phyloP scores from a whole-genome alignment of 2,888 invertebrate genomes.

The Mythimna albipuncta region DNA sequence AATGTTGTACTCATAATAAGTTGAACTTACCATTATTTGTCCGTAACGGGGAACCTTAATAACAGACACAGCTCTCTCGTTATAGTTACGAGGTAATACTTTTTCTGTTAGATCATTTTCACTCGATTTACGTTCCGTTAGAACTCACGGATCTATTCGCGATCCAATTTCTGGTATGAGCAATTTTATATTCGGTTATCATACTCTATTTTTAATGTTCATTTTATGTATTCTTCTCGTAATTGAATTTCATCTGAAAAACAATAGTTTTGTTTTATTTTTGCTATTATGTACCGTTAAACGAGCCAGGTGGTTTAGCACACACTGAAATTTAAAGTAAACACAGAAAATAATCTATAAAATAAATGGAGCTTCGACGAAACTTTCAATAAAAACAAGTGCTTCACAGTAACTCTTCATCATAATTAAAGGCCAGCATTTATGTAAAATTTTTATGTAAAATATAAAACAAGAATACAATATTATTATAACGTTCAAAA shows the following conservation, averaged over 20 bases:
- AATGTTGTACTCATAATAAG: constrained; percentile 35
- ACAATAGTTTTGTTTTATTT: constrained; percentile 18
- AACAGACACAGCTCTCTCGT: constrained; percentile 57
- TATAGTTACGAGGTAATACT: constrained; percentile 60
- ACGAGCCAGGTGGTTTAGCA: constrained; percentile 8
- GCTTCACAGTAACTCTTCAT: neutral
- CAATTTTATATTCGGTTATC: constrained; percentile 45
- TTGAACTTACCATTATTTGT: constrained; percentile 61
- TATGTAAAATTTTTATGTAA: too few species aligned
- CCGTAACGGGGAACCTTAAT: constrained; percentile 60
- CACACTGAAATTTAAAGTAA: constrained; percentile 22
- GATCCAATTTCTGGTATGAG: constrained; percentile 48
- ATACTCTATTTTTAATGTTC: constrained; percentile 18
- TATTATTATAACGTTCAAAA: neutral
- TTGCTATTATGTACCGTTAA: constrained; percentile 10
- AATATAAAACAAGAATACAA: neutral
- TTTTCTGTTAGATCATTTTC: constrained; percentile 62
- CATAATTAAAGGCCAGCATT: constrained; percentile 1
- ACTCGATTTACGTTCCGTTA: constrained; percentile 66
- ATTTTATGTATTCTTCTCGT: constrained; percentile 17
- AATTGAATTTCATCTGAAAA: constrained; percentile 46
- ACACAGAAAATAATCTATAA: constrained; percentile 6
- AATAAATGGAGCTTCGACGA: constrained; percentile 1
- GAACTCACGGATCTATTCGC: constrained; percentile 58
- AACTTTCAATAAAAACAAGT: constrained; percentile 1